Evolutionary conservation across 2,888 invertebrate genomes (phyloP), one percentile per base, ranked within the genome.

Genomic region (Erebia palarica): DNA sequence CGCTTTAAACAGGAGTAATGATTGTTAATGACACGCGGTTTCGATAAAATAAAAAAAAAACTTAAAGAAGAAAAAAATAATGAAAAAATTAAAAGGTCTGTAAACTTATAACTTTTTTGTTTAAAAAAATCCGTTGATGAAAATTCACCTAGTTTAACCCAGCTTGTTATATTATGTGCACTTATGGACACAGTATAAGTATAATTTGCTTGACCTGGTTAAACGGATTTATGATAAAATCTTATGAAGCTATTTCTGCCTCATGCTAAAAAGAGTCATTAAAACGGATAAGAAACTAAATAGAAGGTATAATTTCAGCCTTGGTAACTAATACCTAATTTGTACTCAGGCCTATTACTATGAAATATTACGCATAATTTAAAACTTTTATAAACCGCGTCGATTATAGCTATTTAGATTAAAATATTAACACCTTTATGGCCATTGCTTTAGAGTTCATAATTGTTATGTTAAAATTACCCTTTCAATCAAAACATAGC

Each of bases 361-460:
- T 86, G 84, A 88, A 86, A 84, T 85, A 88, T 85, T 80, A 77
- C 78, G 82, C 79, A 86, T 87, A 84, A 84, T 87, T 86, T 84
- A 84, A 85, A 87, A 86, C 78, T 87, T 84, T 84, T 77, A 76
- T 80, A 79, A 74, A 82, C 77, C 78, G 77, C 73, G 71, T 36
- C 68, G 51, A 61, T 68, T 42, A 1, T 21, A 21, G 13, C 63
- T 14, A 21, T 59, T 55, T 18, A 57, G 51, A 55, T 11, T 58
- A 44, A 60, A 51, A 42, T 64, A 69, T 68, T 68, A 63, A 70
- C 11, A 58, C 47, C 65, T 65, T 70, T 74, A 74, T 4, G 0
- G 0, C 0, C 11, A 58, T 66, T 0, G 0, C 0, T 1, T 53
- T 74, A 66, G 57, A 47, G 66, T 66, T 58, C 47, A 58, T 21